phyloP scores from a whole-genome alignment of 2,113 vertebrate genomes.

The Lanius collurio region DNA sequence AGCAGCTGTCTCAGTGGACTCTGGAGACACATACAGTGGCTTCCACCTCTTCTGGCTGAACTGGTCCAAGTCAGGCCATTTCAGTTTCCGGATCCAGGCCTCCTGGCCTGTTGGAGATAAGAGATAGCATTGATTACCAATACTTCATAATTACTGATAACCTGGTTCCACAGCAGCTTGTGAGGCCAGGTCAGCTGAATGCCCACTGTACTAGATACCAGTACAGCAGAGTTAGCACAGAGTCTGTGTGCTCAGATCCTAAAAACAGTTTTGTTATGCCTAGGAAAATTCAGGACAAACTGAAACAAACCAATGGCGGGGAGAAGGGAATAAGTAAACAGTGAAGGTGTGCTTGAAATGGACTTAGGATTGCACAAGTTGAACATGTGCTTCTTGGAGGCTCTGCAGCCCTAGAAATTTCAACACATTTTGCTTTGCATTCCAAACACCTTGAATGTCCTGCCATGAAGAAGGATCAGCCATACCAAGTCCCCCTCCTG shows the following conservation, averaged over 20 bases:
- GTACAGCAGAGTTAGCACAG: not conserved
- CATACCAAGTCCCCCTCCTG: not conserved
- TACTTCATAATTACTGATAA: not conserved
- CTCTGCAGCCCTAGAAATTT: not conserved
- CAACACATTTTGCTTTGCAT: not conserved
- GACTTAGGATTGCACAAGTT: not conserved
- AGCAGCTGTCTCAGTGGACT: conserved; percentile 79
- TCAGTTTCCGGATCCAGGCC: conserved; percentile 86
- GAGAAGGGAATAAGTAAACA: not conserved
- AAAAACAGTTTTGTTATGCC: not conserved
- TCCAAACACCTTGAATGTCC: not conserved
- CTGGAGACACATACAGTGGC: conserved; percentile 75
- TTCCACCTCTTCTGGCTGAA: conserved; percentile 87
- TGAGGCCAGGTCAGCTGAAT: not conserved
- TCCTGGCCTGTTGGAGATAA: conserved; percentile 82
- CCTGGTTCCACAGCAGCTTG: not conserved
- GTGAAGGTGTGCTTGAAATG: not conserved
- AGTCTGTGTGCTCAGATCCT: not conserved
- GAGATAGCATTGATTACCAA: not conserved
- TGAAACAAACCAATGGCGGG: not conserved
- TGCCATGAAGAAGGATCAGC: not conserved
- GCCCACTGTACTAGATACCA: not conserved
- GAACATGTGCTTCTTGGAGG: not conserved
- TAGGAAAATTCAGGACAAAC: not conserved
- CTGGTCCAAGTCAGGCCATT: conserved; percentile 79